Evolutionary conservation across 1,140 invertebrate genomes (phyloP), one percentile per base, ranked within the genome.

Genomic region (Trissolcus basalis): DNA sequence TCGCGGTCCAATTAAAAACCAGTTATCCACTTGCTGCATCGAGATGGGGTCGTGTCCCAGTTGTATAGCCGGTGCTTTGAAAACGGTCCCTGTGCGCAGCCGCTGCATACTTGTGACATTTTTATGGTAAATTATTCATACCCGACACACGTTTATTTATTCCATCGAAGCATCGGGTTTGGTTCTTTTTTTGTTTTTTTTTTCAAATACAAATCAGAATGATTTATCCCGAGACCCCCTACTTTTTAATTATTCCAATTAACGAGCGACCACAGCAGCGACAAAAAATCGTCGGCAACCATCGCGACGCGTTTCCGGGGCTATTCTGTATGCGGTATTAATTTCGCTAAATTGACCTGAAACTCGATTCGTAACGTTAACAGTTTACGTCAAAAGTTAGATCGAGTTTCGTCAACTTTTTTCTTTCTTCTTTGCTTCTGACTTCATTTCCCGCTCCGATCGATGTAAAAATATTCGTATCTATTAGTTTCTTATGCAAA

Each of bases 1-100:
- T 49, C 27, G 50, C 48, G 50, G 44, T 60, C 43, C 64, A 74
- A 68, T 68, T 63, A 74, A 74, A 74, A 68, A 51, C 44, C 58
- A 51, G 53, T 74, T 74, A 68, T 63, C 49, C 27, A 45, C 43
- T 65, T 44, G 43, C 15, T 59, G 27, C 15, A 60, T 47, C 13
- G 9, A 60, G 14, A 32, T 13, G 32, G 14, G 61, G 35, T 61
- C 45, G 19, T 33, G 53, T 41, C 12, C 58, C 16, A 63, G 45
- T 63, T 63, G 56, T 67, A 74, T 49, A 13, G 48, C 12, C 15
- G 47, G 10, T 41, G 19, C 47, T 56, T 33, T 15, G n/a, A 43
- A n/a, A n/a, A 19, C 1, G 39, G 39, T 12, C 12, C n/a, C n/a
- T 9, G 16, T 16, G 58, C 51, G 53, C 68, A 71, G 48, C 2